Conservation (phyloP, 1,140 invertebrate genomes). For the Aporrectodea caliginosa region DNA sequence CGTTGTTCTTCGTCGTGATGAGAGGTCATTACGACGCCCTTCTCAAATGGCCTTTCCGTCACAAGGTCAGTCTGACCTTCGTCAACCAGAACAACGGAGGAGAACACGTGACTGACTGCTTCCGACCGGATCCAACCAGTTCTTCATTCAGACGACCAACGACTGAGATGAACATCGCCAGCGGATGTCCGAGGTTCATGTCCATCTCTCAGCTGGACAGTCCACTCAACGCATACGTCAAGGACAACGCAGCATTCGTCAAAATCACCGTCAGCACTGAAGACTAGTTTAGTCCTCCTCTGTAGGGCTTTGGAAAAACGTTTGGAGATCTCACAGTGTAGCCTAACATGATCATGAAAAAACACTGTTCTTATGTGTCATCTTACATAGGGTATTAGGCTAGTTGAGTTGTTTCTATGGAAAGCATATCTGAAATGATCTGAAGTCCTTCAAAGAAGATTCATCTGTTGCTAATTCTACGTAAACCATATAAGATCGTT, state of each 20-base stretch:
- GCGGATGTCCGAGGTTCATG: constrained; percentile 51
- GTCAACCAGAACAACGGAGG: constrained; percentile 35
- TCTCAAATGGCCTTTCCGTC: constrained; percentile 52
- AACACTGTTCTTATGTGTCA: too few species aligned
- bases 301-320: too few species aligned
- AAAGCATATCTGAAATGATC: too few species aligned
- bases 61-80: too few species aligned
- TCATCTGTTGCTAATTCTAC: too few species aligned
- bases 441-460: too few species aligned
- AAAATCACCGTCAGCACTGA: constrained; percentile 46
- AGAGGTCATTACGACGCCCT: constrained; percentile 50
- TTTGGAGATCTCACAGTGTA: too few species aligned
- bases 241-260: constrained; percentile 51
- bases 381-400: too few species aligned
- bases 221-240: constrained; percentile 43
- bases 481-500: too few species aligned
- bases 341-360: too few species aligned
- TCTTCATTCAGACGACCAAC: constrained; percentile 46
- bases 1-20: constrained; percentile 53
- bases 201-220: background rate
- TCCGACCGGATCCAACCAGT: constrained; percentile 42
- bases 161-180: constrained; percentile 54
- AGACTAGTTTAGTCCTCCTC: too few species aligned
- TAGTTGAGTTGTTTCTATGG: too few species aligned
- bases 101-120: constrained; percentile 48